Conservation (phyloP, 2,113 vertebrate genomes). For the Notothenia coriiceps region DNA sequence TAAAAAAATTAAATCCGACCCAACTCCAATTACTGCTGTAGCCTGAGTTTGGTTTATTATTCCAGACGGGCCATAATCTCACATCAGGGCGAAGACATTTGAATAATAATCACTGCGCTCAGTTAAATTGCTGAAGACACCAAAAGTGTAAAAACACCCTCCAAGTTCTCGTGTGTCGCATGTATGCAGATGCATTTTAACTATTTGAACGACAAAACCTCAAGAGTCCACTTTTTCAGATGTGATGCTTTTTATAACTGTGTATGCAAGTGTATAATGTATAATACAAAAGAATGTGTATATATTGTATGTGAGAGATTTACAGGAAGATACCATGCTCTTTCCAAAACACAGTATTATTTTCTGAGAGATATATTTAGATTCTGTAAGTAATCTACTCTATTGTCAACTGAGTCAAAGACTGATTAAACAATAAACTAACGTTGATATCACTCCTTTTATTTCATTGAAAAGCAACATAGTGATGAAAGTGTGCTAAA, state of each 20-base stretch:
- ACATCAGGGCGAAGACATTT: constrained; percentile 12
- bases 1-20: constrained; percentile 23
- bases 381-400: constrained; percentile 76
- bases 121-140: constrained; percentile 4
- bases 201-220: constrained; percentile 64
- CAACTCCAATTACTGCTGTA: constrained; percentile 13
- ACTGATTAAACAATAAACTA: constrained; percentile 83
- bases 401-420: constrained; percentile 70
- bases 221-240: constrained; percentile 61
- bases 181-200: constrained; percentile 79
- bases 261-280: constrained; percentile 75
- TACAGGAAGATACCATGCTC: constrained; percentile 67
- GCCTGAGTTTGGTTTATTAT: constrained; percentile 48
- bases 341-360: constrained; percentile 82
- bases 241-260: constrained; percentile 75
- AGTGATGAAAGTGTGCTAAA: background rate
- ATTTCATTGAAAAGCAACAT: background rate
- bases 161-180: constrained; percentile 31
- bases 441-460: constrained; percentile 50
- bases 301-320: constrained; percentile 79
- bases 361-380: constrained; percentile 83
- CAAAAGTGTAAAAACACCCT: constrained; percentile 18
- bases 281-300: constrained; percentile 77
- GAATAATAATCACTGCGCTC: constrained; percentile 13
- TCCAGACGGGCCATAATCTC: constrained; percentile 21